Base-by-base conservation (phyloP, 1,140 invertebrate species). In the Calosoma granatense region DNA sequence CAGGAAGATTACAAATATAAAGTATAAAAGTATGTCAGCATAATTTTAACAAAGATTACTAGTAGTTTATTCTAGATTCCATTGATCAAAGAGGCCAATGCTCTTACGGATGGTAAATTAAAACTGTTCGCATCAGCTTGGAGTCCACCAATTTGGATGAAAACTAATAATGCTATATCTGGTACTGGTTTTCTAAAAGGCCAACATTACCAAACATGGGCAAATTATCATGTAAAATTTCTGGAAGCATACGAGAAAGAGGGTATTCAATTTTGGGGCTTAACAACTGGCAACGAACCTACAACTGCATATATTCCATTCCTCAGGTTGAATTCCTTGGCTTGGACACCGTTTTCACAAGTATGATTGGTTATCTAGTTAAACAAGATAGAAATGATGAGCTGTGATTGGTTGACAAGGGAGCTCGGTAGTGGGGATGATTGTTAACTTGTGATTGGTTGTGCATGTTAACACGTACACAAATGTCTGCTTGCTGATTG, bases 141-240 rank as follows among this genome's bases (percentile, higher is more conserved):
- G 94, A 86, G 84, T 55, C 80, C 93, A 0, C 94, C 94, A 0
- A 70, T 75, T 2, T 97, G 93, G 93, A 97, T 97, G 93, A 97
- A 97, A 73, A 87, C 83, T 0, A 91, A 87, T 63, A 74, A 85
- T 20, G 71, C 69, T 53, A 81, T 78, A 64, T 74, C 72, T 3
- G 81, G 81, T 11, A 69, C 65, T 64, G 79, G 77, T 26, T 67
- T 67, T 21, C 67, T 97, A 1, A 81, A 82, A 60, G 69, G 72
- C 1, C 57, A 65, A 30, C 63, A 57, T 56, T 69, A 64, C 58
- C 60, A 65, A 58, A n/a, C 54, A 9, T 67, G 63, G 64, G 66
- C 64, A 2, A 41, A 66, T 47, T 69, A 68, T 57, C 60, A 54
- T 54, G 15, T 67, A 2, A 73, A 69, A 58, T 74, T 72, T 61